phyloP scores from a whole-genome alignment of 2,113 vertebrate species.

The western clawed frog (Xenopus tropicalis) region UCB_Xtro_10.0 CM004449.2:9450001-9450500 shows the following conservation, averaged over 20 bases:
- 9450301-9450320: constrained; percentile 34
- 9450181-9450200: constrained; percentile 45
- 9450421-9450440: constrained; percentile 1
- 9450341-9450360: constrained; percentile 20
- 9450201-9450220: constrained; percentile 24
- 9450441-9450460: background rate
- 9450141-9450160: too few species aligned
- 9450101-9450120: too few species aligned
- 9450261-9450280: constrained; percentile 38
- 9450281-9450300: constrained; percentile 16
- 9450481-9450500: background rate
- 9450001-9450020: too few species aligned
- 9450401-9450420: constrained; percentile 19
- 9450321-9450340: constrained; percentile 44
- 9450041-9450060: too few species aligned
- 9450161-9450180: background rate
- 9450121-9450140: too few species aligned
- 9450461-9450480: background rate
- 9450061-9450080: too few species aligned
- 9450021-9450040: too few species aligned
- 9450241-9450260: constrained; percentile 25
- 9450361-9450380: constrained; percentile 11
- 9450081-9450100: too few species aligned
- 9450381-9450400: background rate
- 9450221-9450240: constrained; percentile 37